Conservation (phyloP, 2,113 vertebrate genomes). For the Phyllopteryx taeniolatus region DNA sequence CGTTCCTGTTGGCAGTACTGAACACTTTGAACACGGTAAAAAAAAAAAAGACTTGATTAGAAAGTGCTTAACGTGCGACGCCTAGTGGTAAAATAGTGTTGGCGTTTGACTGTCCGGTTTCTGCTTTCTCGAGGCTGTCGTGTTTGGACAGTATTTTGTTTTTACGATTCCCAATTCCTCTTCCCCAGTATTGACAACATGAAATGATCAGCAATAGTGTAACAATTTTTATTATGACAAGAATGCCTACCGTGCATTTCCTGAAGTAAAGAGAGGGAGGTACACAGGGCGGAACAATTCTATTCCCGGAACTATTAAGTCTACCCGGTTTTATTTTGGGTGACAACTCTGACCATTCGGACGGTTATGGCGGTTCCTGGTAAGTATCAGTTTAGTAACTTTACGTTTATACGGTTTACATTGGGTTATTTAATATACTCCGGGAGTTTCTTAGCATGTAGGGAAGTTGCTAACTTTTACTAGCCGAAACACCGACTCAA, state of each 20-base stretch:
- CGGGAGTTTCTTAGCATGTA: background rate
- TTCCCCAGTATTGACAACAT: background rate
- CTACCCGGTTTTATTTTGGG: too few relatives aligned
- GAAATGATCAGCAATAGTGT: background rate
- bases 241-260: background rate
- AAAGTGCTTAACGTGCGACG: background rate
- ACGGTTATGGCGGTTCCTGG: constrained; percentile 46
- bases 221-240: background rate
- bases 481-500: background rate
- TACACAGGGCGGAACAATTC: background rate
- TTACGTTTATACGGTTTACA: background rate
- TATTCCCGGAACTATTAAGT: background rate
- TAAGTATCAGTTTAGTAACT: constrained; percentile 2
- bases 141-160: background rate
- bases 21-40: too few relatives aligned
- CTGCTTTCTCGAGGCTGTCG: background rate
- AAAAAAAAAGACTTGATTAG: background rate
- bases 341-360: too few relatives aligned
- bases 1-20: too few relatives aligned
- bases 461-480: background rate
- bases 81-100: background rate
- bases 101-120: background rate
- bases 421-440: background rate
- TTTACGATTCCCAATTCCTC: background rate
- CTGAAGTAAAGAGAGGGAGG: background rate